phyloP scores from a whole-genome alignment of 2,113 vertebrate genomes.

The Sinocyclocheilus maitianheensis region DNA sequence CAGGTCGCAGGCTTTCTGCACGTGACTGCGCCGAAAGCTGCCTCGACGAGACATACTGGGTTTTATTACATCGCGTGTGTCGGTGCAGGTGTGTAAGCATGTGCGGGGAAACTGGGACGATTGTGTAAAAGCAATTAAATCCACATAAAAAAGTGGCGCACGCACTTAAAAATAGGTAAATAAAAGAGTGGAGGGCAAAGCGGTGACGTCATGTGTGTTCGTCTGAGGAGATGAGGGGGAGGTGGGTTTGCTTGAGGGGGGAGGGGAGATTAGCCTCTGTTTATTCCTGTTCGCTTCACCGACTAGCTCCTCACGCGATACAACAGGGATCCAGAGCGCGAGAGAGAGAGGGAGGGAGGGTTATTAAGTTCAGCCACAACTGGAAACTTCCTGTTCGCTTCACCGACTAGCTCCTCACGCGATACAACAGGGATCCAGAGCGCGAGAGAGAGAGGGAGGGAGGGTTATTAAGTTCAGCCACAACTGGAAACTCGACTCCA shows the following conservation, averaged over 20 bases:
- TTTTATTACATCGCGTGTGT: slow-evolving; percentile 21
- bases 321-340: slow-evolving; percentile 17
- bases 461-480: slow-evolving; percentile 55
- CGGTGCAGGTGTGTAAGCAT: slow-evolving; percentile 10
- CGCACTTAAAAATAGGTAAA: slow-evolving; percentile 1
- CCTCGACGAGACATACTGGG: neutral
- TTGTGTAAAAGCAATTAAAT: neutral
- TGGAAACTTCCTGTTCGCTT: slow-evolving; percentile 47
- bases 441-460: slow-evolving; percentile 5
- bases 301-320: slow-evolving; percentile 45
- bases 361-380: too few relatives aligned
- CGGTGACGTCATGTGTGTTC: slow-evolving; percentile 77
- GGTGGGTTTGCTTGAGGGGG: slow-evolving; percentile 52
- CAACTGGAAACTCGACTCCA: slow-evolving; percentile 60
- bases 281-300: slow-evolving; percentile 52
- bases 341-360: slow-evolving; percentile 20
- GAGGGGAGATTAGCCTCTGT: slow-evolving; percentile 61
- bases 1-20: slow-evolving; percentile 7
- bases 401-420: slow-evolving; percentile 39
- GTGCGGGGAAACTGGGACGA: slow-evolving; percentile 25
- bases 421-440: slow-evolving; percentile 30
- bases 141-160: neutral
- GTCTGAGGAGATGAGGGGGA: slow-evolving; percentile 59
- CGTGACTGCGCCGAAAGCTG: slow-evolving; percentile 13
- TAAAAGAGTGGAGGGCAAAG: slow-evolving; percentile 47